phyloP scores from a whole-genome alignment of 2,888 invertebrate genomes.

The Limenitis camilla region DNA sequence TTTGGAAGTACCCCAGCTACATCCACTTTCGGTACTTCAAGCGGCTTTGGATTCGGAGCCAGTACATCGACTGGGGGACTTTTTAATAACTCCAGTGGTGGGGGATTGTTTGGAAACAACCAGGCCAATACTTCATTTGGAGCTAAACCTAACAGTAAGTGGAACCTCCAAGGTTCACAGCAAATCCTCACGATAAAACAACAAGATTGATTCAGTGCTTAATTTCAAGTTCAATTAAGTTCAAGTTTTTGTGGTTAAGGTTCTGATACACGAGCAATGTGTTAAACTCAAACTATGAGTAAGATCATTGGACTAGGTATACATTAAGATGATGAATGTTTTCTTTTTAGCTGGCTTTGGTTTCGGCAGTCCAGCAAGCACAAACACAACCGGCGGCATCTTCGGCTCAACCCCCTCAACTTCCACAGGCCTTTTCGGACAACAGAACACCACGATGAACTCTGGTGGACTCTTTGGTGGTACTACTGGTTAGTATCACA shows the following conservation, averaged over 20 bases:
- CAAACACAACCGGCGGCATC: conserved; percentile 49
- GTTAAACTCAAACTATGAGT: no score
- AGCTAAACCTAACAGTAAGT: conserved; percentile 69
- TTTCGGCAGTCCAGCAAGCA: conserved; percentile 68
- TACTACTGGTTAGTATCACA: conserved; percentile 45
- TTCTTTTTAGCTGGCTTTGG: conserved; percentile 58
- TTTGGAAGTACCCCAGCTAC: conserved; percentile 46
- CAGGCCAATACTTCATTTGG: conserved; percentile 76
- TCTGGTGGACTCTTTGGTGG: conserved; percentile 77
- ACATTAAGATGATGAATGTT: conserved; percentile 20
- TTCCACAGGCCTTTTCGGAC: conserved; percentile 78
- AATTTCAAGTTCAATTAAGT: no score
- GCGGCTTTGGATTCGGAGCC: conserved; percentile 63
- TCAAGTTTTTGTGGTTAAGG: no score
- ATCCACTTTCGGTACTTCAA: conserved; percentile 78
- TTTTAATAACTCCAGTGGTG: conserved; percentile 71
- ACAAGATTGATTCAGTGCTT: no score
- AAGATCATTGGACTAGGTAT: no score
- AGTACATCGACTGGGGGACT: conserved; percentile 57
- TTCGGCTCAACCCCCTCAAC: conserved; percentile 55
- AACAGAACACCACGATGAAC: conserved; percentile 70
- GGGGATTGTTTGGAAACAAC: conserved; percentile 76
- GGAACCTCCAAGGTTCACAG: not conserved
- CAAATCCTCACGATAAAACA: no score
- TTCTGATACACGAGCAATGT: no score